Percentiles rank a stretch among this genome's conserved stretches.
These are phyloP conservation scores for Neomorphus geoffroyi DNA, from an alignment of 2,797 vertebrate species.

Conservation along the genomic window DNA sequence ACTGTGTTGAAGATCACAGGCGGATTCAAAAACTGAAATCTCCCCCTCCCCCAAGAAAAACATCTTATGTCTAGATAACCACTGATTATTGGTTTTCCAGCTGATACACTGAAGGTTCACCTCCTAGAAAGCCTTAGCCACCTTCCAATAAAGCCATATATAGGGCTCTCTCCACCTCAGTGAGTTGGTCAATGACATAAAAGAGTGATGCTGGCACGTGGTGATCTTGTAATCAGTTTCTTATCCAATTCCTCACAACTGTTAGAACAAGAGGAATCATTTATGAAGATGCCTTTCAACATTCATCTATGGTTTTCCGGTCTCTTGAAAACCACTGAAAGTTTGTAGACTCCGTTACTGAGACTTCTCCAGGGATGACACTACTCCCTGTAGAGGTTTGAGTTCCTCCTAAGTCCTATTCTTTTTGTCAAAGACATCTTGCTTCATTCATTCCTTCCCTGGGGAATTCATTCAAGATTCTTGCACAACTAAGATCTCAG, in stretches of 20 bases:
- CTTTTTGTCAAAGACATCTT: constrained; percentile 30
- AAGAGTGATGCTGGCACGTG: neutral
- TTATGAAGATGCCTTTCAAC: neutral
- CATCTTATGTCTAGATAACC: neutral
- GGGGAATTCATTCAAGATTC: constrained; percentile 26
- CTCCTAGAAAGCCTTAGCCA: neutral
- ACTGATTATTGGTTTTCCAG: neutral
- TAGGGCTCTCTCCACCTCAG: neutral
- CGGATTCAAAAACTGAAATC: neutral
- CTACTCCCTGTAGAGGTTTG: neutral
- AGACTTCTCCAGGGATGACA: neutral
- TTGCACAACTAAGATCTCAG: constrained; percentile 43
- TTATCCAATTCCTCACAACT: neutral
- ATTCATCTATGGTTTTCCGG: neutral
- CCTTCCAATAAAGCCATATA: neutral
- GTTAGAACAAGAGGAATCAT: neutral
- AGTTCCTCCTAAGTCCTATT: neutral
- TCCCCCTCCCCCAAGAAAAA: neutral
- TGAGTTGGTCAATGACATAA: neutral
- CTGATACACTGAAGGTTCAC: neutral
- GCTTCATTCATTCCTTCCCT: constrained; percentile 26
- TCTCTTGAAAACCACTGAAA: constrained; percentile 1
- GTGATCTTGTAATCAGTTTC: neutral
- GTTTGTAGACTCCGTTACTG: neutral
- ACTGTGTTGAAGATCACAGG: neutral